phyloP scores from a whole-genome alignment of 1,140 invertebrate genomes.

The Ostrea denselamellosa region DNA sequence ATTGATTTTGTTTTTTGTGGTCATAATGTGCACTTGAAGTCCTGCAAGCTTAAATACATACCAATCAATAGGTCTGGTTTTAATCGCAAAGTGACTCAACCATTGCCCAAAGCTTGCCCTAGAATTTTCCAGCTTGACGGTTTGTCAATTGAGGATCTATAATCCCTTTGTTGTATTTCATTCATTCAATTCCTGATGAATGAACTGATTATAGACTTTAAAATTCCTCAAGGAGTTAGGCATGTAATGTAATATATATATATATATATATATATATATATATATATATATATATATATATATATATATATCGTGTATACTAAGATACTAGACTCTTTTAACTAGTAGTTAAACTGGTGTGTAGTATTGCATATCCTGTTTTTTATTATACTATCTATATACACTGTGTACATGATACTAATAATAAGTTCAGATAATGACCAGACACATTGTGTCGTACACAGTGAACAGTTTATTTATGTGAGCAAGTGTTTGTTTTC shows the following conservation, averaged over 20 bases:
- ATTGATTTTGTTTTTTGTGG: background rate
- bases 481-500: background rate
- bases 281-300: background rate
- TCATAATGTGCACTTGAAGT: background rate
- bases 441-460: background rate
- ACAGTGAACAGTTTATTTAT: slow-evolving; percentile 10
- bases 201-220: slow-evolving; percentile 14
- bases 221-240: slow-evolving; percentile 21
- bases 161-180: slow-evolving; percentile 31
- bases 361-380: background rate
- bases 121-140: background rate
- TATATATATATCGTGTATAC: background rate
- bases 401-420: background rate
- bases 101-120: background rate
- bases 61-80: slow-evolving; percentile 20
- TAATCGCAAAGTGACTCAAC: background rate
- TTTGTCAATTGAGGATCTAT: slow-evolving; percentile 2
- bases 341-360: background rate
- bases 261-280: background rate
- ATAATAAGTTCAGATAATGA: background rate
- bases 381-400: background rate
- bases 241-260: background rate
- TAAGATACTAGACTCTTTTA: too few species aligned
- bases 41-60: background rate
- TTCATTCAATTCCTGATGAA: slow-evolving; percentile 26